Evolutionary conservation across 2,113 vertebrate genomes (phyloP).

Genomic region (Monopterus albus): DNA sequence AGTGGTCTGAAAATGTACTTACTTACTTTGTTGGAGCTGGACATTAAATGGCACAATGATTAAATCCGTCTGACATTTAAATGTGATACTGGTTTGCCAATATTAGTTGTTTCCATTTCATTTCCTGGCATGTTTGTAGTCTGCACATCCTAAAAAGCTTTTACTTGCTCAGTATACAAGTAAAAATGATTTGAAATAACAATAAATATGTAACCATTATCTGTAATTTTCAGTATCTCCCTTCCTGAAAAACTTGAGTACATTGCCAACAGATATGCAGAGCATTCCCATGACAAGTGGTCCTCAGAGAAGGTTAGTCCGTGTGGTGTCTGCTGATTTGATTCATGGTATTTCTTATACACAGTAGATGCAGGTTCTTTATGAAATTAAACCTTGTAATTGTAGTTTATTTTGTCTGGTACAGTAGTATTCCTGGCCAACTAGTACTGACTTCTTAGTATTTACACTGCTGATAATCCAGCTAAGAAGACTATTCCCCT

Average conservation of each 20-base stretch:
- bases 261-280: slow-evolving; percentile 94
- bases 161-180: background rate
- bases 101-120: background rate
- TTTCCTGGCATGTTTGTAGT: background rate
- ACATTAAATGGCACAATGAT: background rate
- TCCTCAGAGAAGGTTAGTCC: slow-evolving; percentile 93
- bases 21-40: background rate
- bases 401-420: background rate
- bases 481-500: too few relatives aligned
- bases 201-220: background rate
- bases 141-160: background rate
- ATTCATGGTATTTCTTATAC: background rate
- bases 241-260: slow-evolving; percentile 96
- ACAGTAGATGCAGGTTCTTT: too few relatives aligned
- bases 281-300: slow-evolving; percentile 97
- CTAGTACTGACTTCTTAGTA: too few relatives aligned
- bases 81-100: background rate
- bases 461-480: background rate
- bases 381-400: background rate
- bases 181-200: background rate
- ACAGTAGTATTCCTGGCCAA: background rate
- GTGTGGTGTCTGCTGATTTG: background rate
- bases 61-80: background rate
- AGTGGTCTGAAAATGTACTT: slow-evolving; percentile 64
- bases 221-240: slow-evolving; percentile 86